A percentile compares a stretch with the other conserved stretches of the same genome.
phyloP scores from a whole-genome alignment of 2,888 invertebrate species.

The Stenotaenia linearis region DNA sequence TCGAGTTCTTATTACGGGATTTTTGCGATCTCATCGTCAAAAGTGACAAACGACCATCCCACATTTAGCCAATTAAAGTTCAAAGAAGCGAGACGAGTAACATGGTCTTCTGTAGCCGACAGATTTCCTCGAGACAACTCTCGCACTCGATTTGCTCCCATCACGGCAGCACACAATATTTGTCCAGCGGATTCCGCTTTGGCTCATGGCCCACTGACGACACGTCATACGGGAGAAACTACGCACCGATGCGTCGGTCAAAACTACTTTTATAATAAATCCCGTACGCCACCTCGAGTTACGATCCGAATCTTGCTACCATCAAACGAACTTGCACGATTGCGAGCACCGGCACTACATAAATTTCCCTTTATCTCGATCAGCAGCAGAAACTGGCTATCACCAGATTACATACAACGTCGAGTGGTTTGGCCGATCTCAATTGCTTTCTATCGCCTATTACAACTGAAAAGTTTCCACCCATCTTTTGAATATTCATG shows the following conservation, averaged over 20 bases:
- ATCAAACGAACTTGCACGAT: constrained; percentile 1
- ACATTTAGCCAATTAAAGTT: neutral
- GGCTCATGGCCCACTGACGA: constrained; percentile 10
- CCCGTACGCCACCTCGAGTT: neutral
- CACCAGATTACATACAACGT: constrained; percentile 11
- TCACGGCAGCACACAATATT: constrained; percentile 1
- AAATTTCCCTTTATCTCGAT: constrained; percentile 15
- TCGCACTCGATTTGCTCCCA: neutral
- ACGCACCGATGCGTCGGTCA: constrained; percentile 2
- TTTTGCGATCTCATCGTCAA: neutral
- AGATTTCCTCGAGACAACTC: neutral
- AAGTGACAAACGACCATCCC: neutral
- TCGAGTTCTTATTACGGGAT: neutral
- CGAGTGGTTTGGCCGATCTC: constrained; percentile 11
- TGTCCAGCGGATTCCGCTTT: constrained; percentile 10
- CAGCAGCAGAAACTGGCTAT: constrained; percentile 19
- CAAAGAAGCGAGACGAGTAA: constrained; percentile 1
- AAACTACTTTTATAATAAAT: constrained; percentile 11
- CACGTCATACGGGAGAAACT: constrained; percentile 3
- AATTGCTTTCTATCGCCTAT: neutral
- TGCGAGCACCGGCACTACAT: constrained; percentile 15
- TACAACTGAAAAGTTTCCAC: neutral
- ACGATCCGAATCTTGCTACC: constrained; percentile 5
- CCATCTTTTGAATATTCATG: neutral
- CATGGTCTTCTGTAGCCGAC: neutral